Evolutionary conservation across 2,888 invertebrate species (phyloP).

Genomic region (Polydrusus pterygomalis): DNA sequence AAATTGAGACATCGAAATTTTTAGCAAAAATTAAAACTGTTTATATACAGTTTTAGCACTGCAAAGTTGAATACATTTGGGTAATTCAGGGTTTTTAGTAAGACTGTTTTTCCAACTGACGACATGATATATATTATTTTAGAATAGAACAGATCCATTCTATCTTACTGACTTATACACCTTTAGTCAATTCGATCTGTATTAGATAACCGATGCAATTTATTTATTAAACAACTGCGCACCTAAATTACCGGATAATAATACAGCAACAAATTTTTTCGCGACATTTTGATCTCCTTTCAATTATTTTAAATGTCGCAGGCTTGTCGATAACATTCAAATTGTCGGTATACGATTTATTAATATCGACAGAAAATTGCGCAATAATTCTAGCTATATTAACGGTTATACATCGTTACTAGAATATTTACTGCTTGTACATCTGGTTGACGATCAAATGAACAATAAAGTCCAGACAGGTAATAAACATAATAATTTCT

Average conservation of each 20-base stretch:
- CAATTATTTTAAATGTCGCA: constrained; percentile 7
- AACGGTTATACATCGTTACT: not conserved
- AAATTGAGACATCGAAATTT: not conserved
- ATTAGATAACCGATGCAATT: not conserved
- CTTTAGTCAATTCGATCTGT: not conserved
- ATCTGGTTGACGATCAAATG: constrained; percentile 10
- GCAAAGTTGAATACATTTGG: not conserved
- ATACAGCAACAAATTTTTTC: not conserved
- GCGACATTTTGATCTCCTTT: constrained; percentile 2
- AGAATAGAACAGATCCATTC: too few relatives aligned
- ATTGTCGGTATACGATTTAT: constrained; percentile 16
- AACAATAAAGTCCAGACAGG: not conserved
- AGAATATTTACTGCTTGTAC: not conserved
- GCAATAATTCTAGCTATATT: not conserved
- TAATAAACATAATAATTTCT: constrained; percentile 6
- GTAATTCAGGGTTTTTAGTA: too few relatives aligned
- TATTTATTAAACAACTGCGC: not conserved
- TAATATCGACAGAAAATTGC: constrained; percentile 16
- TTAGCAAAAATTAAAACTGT: not conserved
- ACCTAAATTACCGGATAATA: not conserved
- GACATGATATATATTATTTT: too few relatives aligned
- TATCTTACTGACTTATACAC: too few relatives aligned
- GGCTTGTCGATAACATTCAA: constrained; percentile 19
- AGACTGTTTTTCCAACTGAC: too few relatives aligned
- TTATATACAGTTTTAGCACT: not conserved